These are phyloP conservation scores for Orchesella cincta DNA, from an alignment of 1,140 invertebrate genomes.

Conservation along the genomic window DNA sequence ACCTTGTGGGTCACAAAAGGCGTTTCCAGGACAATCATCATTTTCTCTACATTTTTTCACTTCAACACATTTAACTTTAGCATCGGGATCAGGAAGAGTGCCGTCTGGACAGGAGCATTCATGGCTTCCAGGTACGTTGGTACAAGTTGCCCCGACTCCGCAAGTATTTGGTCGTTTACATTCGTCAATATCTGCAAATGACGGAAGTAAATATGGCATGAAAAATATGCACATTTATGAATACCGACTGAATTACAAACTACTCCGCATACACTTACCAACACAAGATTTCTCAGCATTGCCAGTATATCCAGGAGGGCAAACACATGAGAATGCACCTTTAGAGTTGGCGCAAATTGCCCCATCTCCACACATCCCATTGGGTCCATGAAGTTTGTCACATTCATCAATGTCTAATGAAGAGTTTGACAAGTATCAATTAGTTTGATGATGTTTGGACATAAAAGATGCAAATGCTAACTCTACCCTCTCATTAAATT, in stretches of 20 bases:
- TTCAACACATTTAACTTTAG: slow-evolving; percentile 72
- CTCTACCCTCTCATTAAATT: too few relatives aligned
- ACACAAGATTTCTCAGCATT: slow-evolving; percentile 74
- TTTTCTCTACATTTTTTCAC: slow-evolving; percentile 74
- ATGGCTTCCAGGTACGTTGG: slow-evolving; percentile 68
- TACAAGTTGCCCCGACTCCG: slow-evolving; percentile 76
- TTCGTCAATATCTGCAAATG: slow-evolving; percentile 87
- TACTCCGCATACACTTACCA: too few relatives aligned
- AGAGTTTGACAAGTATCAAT: slow-evolving; percentile 31
- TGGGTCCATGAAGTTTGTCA: slow-evolving; percentile 71
- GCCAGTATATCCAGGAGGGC: slow-evolving; percentile 75
- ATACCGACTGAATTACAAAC: slow-evolving; percentile 19
- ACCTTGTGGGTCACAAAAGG: slow-evolving; percentile 72
- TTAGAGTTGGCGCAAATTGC: slow-evolving; percentile 79
- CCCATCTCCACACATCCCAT: slow-evolving; percentile 78
- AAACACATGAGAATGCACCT: slow-evolving; percentile 76
- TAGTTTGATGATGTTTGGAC: slow-evolving; percentile 48
- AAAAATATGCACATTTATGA: slow-evolving; percentile 28
- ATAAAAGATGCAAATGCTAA: background rate
- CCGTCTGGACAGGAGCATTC: slow-evolving; percentile 76
- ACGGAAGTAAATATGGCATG: slow-evolving; percentile 51
- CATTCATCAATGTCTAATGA: slow-evolving; percentile 91
- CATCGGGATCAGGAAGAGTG: slow-evolving; percentile 78
- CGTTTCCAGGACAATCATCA: slow-evolving; percentile 82
- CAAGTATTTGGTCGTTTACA: slow-evolving; percentile 69